Conservation (phyloP, 1,140 invertebrate genomes). For the Drosophila sproati region DNA sequence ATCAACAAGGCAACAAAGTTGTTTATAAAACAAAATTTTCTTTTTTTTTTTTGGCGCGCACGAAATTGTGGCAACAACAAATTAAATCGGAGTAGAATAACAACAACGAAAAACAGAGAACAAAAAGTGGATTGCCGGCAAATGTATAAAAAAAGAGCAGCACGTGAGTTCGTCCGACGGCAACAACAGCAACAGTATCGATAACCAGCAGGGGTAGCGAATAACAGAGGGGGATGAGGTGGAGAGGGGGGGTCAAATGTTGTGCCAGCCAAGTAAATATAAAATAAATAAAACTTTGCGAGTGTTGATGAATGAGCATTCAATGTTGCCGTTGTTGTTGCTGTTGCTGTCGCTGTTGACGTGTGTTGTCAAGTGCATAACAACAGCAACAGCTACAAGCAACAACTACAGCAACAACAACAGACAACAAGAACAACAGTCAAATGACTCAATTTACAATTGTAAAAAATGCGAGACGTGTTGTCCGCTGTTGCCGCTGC, state of each 20-base stretch:
- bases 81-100: slow-evolving; percentile 56
- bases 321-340: slow-evolving; percentile 40
- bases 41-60: slow-evolving; percentile 44
- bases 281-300: slow-evolving; percentile 41
- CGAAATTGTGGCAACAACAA: slow-evolving; percentile 27
- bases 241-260: slow-evolving; percentile 31
- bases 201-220: slow-evolving; percentile 20
- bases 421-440: slow-evolving; percentile 58
- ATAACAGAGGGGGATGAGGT: not conserved
- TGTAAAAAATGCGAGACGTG: slow-evolving; percentile 72
- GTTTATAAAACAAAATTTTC: slow-evolving; percentile 44
- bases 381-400: slow-evolving; percentile 43
- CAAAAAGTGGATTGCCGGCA: slow-evolving; percentile 44
- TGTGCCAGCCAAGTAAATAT: slow-evolving; percentile 48
- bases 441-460: slow-evolving; percentile 82
- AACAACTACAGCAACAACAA: slow-evolving; percentile 30
- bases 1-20: slow-evolving; percentile 45
- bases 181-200: slow-evolving; percentile 43
- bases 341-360: slow-evolving; percentile 52
- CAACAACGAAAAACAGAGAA: slow-evolving; percentile 24
- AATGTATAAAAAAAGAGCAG: slow-evolving; percentile 35
- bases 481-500: slow-evolving; percentile 44
- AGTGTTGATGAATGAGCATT: slow-evolving; percentile 76
- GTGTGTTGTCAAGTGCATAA: slow-evolving; percentile 78
- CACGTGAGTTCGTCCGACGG: slow-evolving; percentile 47